Percentiles rank a stretch among this genome's conserved stretches.
phyloP scores from a whole-genome alignment of 2,888 invertebrate species.

The Acanthosoma haemorrhoidale region DNA sequence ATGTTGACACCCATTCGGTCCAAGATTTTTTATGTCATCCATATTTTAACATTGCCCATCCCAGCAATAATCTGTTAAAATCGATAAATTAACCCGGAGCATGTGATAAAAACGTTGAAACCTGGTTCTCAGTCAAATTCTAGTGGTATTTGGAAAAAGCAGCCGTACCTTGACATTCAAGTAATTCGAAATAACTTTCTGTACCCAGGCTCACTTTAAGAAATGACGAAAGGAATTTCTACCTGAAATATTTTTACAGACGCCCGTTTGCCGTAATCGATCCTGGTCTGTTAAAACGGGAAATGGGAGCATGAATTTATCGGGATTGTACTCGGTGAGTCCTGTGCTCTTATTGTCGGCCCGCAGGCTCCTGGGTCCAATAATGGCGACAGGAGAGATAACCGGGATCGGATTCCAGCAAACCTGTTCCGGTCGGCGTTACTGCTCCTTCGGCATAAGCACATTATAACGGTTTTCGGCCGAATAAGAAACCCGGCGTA shows the following conservation, averaged over 20 bases:
- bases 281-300: too few relatives aligned
- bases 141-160: too few relatives aligned
- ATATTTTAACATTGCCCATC: too few relatives aligned
- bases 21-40: too few relatives aligned
- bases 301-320: not conserved
- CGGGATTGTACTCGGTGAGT: not conserved
- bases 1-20: too few relatives aligned
- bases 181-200: too few relatives aligned
- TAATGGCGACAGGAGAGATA: constrained; percentile 6
- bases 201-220: not conserved
- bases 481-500: constrained; percentile 7
- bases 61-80: too few relatives aligned
- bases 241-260: not conserved
- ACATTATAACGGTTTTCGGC: constrained; percentile 15
- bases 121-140: too few relatives aligned
- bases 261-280: too few relatives aligned
- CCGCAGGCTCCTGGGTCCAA: not conserved
- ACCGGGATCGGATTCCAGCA: constrained; percentile 9
- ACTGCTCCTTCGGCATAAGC: not conserved
- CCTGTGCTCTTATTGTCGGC: not conserved
- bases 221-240: not conserved
- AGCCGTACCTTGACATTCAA: too few relatives aligned
- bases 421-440: constrained; percentile 1
- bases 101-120: too few relatives aligned
- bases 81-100: too few relatives aligned